Conservation (phyloP, 2,797 vertebrate species). For the Ceyx erithaca region DNA sequence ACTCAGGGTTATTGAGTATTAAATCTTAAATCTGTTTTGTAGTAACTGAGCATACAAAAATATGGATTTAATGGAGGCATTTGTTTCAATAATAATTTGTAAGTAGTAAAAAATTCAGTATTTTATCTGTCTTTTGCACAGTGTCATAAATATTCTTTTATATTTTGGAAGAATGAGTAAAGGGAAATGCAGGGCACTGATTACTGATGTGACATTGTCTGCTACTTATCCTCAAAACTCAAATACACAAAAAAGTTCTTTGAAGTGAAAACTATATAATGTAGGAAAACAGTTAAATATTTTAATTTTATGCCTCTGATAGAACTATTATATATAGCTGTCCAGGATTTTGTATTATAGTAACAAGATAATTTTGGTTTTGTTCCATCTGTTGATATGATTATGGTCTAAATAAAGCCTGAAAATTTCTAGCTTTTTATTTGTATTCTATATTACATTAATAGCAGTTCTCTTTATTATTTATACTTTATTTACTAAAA, state of each 20-base stretch:
- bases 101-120: not conserved
- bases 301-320: not conserved
- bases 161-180: not conserved
- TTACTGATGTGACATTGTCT: not conserved
- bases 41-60: not conserved
- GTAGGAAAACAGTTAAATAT: not conserved
- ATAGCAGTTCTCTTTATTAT: not conserved
- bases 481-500: constrained; percentile 15
- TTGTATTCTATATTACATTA: not conserved
- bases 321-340: not conserved
- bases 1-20: not conserved
- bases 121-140: not conserved
- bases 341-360: not conserved
- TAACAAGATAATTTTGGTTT: not conserved
- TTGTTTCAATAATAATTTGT: not conserved
- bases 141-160: not conserved
- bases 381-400: not conserved
- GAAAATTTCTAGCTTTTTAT: constrained; percentile 32
- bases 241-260: not conserved
- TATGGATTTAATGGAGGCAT: not conserved
- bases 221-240: not conserved
- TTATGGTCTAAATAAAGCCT: not conserved
- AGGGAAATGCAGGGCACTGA: not conserved
- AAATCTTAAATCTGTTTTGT: not conserved
- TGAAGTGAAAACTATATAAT: not conserved